Base-by-base conservation (phyloP, 2,797 vertebrate species). In the Syngnathus acus region DNA sequence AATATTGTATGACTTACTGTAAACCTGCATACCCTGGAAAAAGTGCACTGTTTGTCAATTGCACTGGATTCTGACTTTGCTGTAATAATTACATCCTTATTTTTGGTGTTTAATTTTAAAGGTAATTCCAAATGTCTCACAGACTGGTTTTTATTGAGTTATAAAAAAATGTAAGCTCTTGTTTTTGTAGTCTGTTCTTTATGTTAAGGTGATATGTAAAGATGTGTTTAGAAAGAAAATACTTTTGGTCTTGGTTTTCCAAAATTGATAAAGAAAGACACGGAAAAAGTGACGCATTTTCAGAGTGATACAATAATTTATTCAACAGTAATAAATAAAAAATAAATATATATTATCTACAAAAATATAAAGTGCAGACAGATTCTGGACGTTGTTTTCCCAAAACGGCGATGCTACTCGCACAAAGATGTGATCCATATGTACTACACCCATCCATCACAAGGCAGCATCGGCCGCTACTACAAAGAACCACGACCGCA, bases 261-360 rank as follows among this genome's bases (percentile, higher is more conserved):
- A 32, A 32, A 32, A 32, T 32, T 32, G 54, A 57, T 26, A 26
- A 14, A 63, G 73, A 54, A 66, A 53, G 5, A 72, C 55, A 78
- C 47, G 72, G 48, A 23, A 65, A 54, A 67, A 40, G 50, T 9
- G 37, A 74, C 62, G 65, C 2, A 63, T 77, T 71, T n/a, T 79
- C 68, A 72, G 53, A 78, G 74, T 81, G 79, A 82, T 73, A 85
- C 76, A 76, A 79, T 84, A 75, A 87, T 77, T 91, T 91, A 91
- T 90, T 92, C 86, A 89, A 86, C 86, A 91, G 60, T 62, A 62
- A 91, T 88, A 75, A 90, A 89, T 90, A 91, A 88, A 92, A 62
- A 91, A 92, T 90, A 89, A 91, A 90, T 88, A 89, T 87, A 89
- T 87, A 89, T 87, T 81, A 91, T 89, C 79, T 91, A 85, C 84